Evolutionary conservation across 1,140 invertebrate species (phyloP).

Genomic region (Drosophila pallidifrons): DNA sequence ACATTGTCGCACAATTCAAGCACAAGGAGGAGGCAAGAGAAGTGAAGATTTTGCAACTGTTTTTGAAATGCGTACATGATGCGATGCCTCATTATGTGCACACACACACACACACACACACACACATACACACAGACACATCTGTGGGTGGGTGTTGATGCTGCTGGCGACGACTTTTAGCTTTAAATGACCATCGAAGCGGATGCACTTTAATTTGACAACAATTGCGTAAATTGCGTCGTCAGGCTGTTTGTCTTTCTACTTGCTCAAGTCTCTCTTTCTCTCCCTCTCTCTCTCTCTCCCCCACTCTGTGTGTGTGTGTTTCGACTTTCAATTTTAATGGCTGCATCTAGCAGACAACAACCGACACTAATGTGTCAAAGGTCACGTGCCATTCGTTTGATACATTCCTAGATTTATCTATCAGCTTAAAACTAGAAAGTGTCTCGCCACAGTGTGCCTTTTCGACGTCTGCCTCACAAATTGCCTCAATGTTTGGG

Average conservation of each 20-base stretch:
- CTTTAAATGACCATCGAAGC: slow-evolving; percentile 84
- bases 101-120: too few relatives aligned
- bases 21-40: slow-evolving; percentile 42
- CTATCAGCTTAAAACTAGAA: slow-evolving; percentile 57
- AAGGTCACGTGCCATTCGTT: slow-evolving; percentile 84
- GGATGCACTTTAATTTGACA: slow-evolving; percentile 85
- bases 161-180: slow-evolving; percentile 49
- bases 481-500: slow-evolving; percentile 1
- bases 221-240: slow-evolving; percentile 84
- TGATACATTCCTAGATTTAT: slow-evolving; percentile 78
- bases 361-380: slow-evolving; percentile 84
- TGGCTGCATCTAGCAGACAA: slow-evolving; percentile 48
- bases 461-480: slow-evolving; percentile 1
- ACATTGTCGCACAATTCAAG: slow-evolving; percentile 57
- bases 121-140: too few relatives aligned
- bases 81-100: slow-evolving; percentile 53
- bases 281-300: background rate
- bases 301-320: background rate
- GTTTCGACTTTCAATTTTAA: slow-evolving; percentile 47
- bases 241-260: slow-evolving; percentile 77
- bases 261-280: slow-evolving; percentile 32
- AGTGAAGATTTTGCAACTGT: slow-evolving; percentile 62
- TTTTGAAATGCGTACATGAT: slow-evolving; percentile 83
- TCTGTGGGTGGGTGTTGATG: slow-evolving; percentile 20
- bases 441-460: slow-evolving; percentile 31